A percentile compares a stretch with the other conserved stretches of the same genome.
phyloP scores from a whole-genome alignment of 2,113 vertebrate genomes.

The Eolophus roseicapilla region DNA sequence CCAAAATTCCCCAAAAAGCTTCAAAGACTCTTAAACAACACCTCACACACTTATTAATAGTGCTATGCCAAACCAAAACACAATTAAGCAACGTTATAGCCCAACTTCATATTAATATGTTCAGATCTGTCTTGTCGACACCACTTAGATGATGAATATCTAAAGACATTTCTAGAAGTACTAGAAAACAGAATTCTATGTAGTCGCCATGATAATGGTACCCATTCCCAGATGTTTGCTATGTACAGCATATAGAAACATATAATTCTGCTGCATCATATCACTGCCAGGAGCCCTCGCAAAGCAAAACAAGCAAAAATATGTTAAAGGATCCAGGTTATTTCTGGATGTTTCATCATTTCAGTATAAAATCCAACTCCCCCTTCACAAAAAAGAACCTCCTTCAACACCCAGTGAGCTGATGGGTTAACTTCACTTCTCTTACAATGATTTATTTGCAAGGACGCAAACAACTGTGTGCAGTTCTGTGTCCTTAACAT shows the following conservation, averaged over 20 bases:
- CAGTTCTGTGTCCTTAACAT: not conserved
- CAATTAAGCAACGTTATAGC: not conserved
- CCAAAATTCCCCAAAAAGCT: not conserved
- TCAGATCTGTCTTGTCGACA: not conserved
- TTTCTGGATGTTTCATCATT: not conserved
- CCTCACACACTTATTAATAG: not conserved
- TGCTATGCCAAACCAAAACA: not conserved
- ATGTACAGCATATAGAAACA: not conserved
- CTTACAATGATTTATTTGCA: not conserved
- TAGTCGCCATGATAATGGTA: not conserved
- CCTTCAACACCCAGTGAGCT: not conserved
- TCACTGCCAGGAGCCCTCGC: not conserved
- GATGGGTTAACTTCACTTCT: not conserved
- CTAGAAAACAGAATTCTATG: not conserved
- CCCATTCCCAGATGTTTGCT: not conserved
- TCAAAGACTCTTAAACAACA: not conserved
- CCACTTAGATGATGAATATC: not conserved
- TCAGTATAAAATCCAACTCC: not conserved
- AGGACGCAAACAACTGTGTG: not conserved
- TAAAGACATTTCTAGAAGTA: not conserved
- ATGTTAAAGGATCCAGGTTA: not conserved
- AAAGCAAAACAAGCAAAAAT: not conserved
- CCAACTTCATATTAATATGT: not conserved
- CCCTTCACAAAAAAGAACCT: not conserved
- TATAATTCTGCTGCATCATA: not conserved